Percentiles rank a stretch among this genome's conserved stretches.
Evolutionary conservation across 2,888 invertebrate species (phyloP).

Genomic region (Athalia rosae): DNA sequence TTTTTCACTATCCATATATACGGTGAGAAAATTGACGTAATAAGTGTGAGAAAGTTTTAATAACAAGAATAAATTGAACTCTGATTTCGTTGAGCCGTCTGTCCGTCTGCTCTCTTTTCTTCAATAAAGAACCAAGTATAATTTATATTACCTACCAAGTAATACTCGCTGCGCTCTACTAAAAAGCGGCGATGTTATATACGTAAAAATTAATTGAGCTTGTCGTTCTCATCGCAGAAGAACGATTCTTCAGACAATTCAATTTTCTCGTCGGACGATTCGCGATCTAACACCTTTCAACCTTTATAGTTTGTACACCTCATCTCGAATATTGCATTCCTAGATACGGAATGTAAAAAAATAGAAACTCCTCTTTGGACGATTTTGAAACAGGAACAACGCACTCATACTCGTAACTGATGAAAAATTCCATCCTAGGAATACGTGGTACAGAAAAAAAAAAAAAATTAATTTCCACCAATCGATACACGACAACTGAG

Average conservation of each 20-base stretch:
- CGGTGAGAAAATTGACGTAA: background rate
- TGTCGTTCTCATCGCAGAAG: background rate
- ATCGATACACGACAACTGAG: no score
- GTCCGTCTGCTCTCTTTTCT: slow-evolving; percentile 3
- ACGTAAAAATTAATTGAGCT: slow-evolving; percentile 35
- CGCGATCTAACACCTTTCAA: slow-evolving; percentile 4
- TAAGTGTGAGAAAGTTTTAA: slow-evolving; percentile 5
- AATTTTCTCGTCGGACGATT: slow-evolving; percentile 22
- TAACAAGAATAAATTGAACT: slow-evolving; percentile 22
- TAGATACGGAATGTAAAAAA: background rate
- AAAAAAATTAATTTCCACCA: no score
- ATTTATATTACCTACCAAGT: slow-evolving; percentile 28
- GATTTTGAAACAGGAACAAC: no score
- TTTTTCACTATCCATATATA: background rate
- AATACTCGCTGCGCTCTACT: background rate
- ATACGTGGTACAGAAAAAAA: no score
- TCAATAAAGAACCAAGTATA: background rate
- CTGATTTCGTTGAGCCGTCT: background rate
- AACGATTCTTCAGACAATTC: slow-evolving; percentile 24
- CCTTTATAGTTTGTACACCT: background rate
- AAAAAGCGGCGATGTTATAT: slow-evolving; percentile 13
- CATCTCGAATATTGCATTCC: background rate
- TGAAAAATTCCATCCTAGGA: no score
- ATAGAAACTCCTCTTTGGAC: background rate
- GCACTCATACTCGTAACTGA: no score